These are phyloP conservation scores for Rhingia rostrata DNA, from an alignment of 2,888 invertebrate species.

Conservation along the genomic window DNA sequence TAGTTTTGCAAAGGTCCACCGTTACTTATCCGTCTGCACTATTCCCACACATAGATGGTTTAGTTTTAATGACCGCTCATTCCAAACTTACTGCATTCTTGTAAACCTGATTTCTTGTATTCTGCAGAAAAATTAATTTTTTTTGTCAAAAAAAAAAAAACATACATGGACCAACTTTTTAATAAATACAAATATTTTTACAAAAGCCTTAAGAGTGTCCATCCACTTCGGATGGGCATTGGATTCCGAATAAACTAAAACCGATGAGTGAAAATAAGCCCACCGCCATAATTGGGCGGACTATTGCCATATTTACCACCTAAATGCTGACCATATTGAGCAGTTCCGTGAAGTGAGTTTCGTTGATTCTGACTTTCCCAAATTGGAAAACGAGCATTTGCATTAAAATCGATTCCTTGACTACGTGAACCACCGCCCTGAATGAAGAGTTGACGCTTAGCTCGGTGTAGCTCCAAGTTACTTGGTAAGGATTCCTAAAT, in stretches of 20 bases:
- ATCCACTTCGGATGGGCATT: background rate
- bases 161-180: too few relatives aligned
- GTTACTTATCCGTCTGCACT: too few relatives aligned
- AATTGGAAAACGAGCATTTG: slow-evolving; percentile 76
- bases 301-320: slow-evolving; percentile 80
- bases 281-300: slow-evolving; percentile 75
- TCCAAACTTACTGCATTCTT: too few relatives aligned
- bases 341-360: slow-evolving; percentile 78
- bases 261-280: slow-evolving; percentile 71
- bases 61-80: too few relatives aligned
- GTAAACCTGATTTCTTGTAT: too few relatives aligned
- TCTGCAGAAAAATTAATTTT: too few relatives aligned
- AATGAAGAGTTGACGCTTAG: slow-evolving; percentile 72
- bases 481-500: background rate
- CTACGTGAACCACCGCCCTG: slow-evolving; percentile 74
- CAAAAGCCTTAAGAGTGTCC: too few relatives aligned
- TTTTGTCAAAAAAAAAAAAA: too few relatives aligned
- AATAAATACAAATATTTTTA: too few relatives aligned
- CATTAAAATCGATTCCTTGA: slow-evolving; percentile 77
- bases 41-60: too few relatives aligned
- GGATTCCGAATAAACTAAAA: slow-evolving; percentile 50
- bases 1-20: too few relatives aligned
- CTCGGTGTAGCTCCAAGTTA: background rate
- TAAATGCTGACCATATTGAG: slow-evolving; percentile 78
- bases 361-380: slow-evolving; percentile 79